Conservation (phyloP, 2,113 vertebrate genomes). For the Pionites leucogaster region DNA sequence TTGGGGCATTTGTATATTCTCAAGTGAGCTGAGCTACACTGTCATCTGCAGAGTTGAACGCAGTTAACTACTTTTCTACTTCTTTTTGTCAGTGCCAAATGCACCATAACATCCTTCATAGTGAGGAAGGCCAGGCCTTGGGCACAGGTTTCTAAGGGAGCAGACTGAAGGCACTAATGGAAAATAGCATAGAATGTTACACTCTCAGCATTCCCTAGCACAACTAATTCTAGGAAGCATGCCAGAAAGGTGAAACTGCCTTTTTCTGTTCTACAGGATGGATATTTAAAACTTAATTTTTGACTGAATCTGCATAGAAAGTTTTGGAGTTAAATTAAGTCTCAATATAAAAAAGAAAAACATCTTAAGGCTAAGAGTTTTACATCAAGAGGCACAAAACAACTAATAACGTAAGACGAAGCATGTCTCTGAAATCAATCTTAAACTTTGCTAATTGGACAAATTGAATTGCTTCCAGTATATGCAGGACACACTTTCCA, state of each 20-base stretch:
- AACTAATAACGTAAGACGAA: neutral
- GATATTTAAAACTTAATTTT: neutral
- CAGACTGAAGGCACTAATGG: neutral
- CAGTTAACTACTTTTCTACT: constrained; percentile 1
- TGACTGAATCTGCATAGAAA: neutral
- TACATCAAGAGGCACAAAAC: neutral
- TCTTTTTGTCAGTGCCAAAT: constrained; percentile 16
- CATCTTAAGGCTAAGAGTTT: neutral
- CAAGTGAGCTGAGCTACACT: neutral
- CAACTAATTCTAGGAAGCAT: neutral
- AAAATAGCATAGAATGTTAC: neutral
- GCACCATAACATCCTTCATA: neutral
- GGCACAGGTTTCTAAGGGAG: neutral
- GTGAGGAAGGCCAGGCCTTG: neutral
- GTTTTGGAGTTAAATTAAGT: neutral
- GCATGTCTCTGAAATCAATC: neutral
- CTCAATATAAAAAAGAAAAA: neutral
- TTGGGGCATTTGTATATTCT: neutral
- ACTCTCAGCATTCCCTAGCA: neutral
- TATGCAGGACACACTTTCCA: neutral
- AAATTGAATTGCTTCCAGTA: neutral
- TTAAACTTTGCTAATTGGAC: neutral
- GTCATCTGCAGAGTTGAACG: neutral
- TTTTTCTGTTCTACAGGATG: neutral
- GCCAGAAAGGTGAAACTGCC: neutral